A percentile compares a stretch with the other conserved stretches of the same genome.
These are phyloP conservation scores for Papilio glaucus DNA, from an alignment of 1,140 invertebrate species.

Conservation along the genomic window DNA sequence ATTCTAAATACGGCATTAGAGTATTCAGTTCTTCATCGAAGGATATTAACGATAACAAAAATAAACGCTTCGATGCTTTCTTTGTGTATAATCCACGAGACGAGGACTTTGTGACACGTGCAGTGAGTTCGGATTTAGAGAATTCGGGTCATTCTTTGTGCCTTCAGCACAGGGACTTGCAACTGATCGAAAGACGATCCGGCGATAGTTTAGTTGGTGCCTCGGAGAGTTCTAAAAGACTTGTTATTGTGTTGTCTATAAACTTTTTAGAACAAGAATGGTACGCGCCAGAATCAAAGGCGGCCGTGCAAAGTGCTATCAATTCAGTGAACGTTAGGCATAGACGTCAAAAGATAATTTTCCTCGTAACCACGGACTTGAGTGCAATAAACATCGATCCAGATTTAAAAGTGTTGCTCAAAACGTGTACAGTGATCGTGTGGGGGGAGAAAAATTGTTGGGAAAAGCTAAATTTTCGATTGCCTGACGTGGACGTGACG, in stretches of 20 bases:
- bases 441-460: constrained; percentile 95
- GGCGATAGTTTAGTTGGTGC: constrained; percentile 90
- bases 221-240: constrained; percentile 89
- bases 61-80: constrained; percentile 93
- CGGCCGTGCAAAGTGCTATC: constrained; percentile 89
- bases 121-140: constrained; percentile 91
- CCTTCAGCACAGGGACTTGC: constrained; percentile 92
- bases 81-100: constrained; percentile 94
- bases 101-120: constrained; percentile 91
- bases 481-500: constrained; percentile 88
- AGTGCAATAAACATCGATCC: constrained; percentile 90
- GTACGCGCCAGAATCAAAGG: constrained; percentile 88
- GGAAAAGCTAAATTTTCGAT: constrained; percentile 94
- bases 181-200: constrained; percentile 86
- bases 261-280: constrained; percentile 90
- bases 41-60: constrained; percentile 81
- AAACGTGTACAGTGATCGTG: constrained; percentile 92
- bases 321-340: constrained; percentile 88
- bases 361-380: constrained; percentile 86
- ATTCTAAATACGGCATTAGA: constrained; percentile 93
- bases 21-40: constrained; percentile 88
- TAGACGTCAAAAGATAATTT: constrained; percentile 89
- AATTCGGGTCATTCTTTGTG: constrained; percentile 88
- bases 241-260: constrained; percentile 89
- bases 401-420: constrained; percentile 91